Evolutionary conservation across 2,113 vertebrate species (phyloP), one percentile per base, ranked within the genome.

Genomic region (Perccottus glenii): DNA sequence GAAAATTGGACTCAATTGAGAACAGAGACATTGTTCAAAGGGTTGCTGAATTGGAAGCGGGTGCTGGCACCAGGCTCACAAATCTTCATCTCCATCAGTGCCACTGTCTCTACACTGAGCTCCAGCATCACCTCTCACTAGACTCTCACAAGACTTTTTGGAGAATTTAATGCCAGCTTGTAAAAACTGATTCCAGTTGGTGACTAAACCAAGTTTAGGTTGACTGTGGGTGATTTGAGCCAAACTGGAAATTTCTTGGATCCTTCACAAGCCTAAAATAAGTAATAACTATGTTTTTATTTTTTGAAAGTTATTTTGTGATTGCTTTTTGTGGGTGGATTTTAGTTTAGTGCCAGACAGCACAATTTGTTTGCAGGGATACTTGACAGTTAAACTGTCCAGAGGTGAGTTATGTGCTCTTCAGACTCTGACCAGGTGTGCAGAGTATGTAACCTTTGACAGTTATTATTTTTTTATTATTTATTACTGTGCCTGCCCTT

Each of bases 1-100:
- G 83, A 85, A 81, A 90, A 88, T 81, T 85, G 71, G 73, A 77
- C 78, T 75, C 80, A 51, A 85, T 87, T 87, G 83, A 82, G 85
- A 88, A 78, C 76, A 82, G 84, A 82, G 70, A 81, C 67, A 65
- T 77, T 81, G 84, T 88, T 90, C 73, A 89, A 82, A 87, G 83
- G 68, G 62, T 62, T 86, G 67, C 75, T 76, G 78, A 85, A 89
- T 87, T 89, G 84, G 71, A 88, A 86, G 73, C 74, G 78, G 80
- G 72, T 87, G 84, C 71, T 86, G 81, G 81, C 75, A 77, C 59
- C 49, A 50, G 44, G 72, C 33, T n/a, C 73, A 60, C 57, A 63
- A 74, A 77, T 83, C 61, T 68, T 74, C 46, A 53, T 84, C 75
- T 82, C 66, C 44, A 50, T 82, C 73, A 44, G 47, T 83, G 84